phyloP scores from a whole-genome alignment of 1,140 invertebrate species.

The Leguminivora glycinivorella region DNA sequence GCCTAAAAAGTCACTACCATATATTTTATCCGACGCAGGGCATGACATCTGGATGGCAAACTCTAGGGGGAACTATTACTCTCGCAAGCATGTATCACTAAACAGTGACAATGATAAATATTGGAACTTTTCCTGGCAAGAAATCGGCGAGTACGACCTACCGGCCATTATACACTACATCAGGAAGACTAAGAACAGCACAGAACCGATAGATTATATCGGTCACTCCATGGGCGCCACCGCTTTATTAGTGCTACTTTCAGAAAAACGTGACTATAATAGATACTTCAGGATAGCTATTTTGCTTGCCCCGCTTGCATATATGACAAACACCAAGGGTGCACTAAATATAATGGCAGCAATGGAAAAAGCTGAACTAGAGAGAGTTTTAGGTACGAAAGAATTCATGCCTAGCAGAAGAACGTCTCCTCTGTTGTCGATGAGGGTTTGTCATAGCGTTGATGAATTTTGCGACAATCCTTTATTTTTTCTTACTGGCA shows the following conservation, averaged over 20 bases:
- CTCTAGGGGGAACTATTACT: slow-evolving; percentile 82
- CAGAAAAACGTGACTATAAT: slow-evolving; percentile 82
- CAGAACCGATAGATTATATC: slow-evolving; percentile 80
- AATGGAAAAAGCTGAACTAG: slow-evolving; percentile 58
- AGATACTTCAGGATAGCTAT: slow-evolving; percentile 81
- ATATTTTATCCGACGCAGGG: slow-evolving; percentile 80
- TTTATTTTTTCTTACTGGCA: slow-evolving; percentile 82
- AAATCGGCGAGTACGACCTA: slow-evolving; percentile 86
- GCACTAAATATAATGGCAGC: slow-evolving; percentile 81
- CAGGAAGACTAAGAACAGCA: slow-evolving; percentile 74
- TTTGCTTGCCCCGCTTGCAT: slow-evolving; percentile 86
- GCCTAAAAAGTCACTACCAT: slow-evolving; percentile 82
- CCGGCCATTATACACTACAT: slow-evolving; percentile 87
- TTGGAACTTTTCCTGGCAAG: slow-evolving; percentile 84
- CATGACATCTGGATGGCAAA: slow-evolving; percentile 85
- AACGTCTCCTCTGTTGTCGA: slow-evolving; percentile 79
- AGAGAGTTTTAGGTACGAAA: slow-evolving; percentile 78
- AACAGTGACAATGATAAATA: slow-evolving; percentile 73
- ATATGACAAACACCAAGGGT: slow-evolving; percentile 83
- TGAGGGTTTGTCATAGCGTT: slow-evolving; percentile 79
- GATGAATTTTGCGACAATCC: slow-evolving; percentile 81
- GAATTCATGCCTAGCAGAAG: slow-evolving; percentile 82
- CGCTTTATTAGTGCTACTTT: slow-evolving; percentile 80
- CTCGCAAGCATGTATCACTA: slow-evolving; percentile 72
- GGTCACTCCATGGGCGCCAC: slow-evolving; percentile 86